Evolutionary conservation across 1,140 invertebrate species (phyloP).

Genomic region (Pteromalus puparum): DNA sequence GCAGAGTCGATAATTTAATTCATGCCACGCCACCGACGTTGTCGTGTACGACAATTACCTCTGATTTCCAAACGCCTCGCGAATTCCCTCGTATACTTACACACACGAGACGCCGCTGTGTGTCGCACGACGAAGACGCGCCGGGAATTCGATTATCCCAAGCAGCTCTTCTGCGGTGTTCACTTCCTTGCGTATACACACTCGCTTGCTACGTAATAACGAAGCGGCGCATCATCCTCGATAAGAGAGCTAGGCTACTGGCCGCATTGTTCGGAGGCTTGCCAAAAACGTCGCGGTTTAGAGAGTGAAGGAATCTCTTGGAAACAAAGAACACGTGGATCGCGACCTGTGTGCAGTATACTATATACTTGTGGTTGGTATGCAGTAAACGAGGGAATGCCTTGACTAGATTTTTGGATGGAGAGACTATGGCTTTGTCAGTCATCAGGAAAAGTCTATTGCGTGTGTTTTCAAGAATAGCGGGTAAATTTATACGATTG

Average conservation of each 20-base stretch:
- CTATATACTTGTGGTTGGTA: too few relatives aligned
- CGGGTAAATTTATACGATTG: background rate
- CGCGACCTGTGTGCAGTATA: background rate
- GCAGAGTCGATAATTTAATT: background rate
- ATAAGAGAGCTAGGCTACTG: background rate
- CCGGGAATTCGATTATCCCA: conserved; percentile 31
- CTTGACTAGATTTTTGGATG: background rate
- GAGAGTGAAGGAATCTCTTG: background rate
- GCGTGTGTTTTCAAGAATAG: background rate
- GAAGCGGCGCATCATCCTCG: background rate
- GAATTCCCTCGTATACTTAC: background rate
- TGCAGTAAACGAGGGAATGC: too few relatives aligned
- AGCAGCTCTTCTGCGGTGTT: background rate
- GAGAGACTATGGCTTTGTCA: background rate
- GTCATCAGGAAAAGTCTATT: too few relatives aligned
- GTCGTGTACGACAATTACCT: background rate
- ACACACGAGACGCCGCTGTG: background rate
- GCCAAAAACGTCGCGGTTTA: background rate
- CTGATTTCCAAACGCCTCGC: background rate
- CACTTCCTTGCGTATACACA: background rate
- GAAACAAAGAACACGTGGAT: background rate
- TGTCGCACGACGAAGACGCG: conserved; percentile 1
- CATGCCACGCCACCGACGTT: background rate
- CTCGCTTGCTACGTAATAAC: background rate
- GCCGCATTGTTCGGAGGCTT: background rate